Evolutionary conservation across 2,113 vertebrate genomes (phyloP).

Genomic region (Zosterops hypoxanthus): DNA sequence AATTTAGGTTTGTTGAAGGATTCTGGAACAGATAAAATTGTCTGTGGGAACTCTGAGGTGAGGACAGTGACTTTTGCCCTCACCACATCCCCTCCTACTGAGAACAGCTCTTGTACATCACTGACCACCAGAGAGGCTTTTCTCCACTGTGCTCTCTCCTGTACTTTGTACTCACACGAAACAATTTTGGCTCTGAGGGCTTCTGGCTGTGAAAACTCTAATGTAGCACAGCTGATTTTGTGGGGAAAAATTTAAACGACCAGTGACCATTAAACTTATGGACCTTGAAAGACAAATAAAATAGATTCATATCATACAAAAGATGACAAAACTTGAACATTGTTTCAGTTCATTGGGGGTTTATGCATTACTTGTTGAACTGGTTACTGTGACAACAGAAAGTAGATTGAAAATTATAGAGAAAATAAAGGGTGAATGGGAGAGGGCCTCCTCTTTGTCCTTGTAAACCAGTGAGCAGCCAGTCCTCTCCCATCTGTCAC

Average conservation of each 20-base stretch:
- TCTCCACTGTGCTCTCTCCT: background rate
- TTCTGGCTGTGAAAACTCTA: background rate
- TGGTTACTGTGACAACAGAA: background rate
- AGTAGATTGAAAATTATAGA: background rate
- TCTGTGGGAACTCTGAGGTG: background rate
- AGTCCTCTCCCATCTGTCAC: background rate
- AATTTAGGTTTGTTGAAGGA: background rate
- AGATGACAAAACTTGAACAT: background rate
- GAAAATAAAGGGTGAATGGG: background rate
- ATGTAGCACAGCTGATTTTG: background rate
- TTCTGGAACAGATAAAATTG: background rate
- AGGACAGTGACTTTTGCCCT: background rate
- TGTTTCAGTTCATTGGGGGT: background rate
- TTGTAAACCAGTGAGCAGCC: background rate
- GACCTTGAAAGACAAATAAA: constrained; percentile 32
- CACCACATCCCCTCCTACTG: background rate
- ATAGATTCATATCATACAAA: background rate
- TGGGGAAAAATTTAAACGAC: background rate
- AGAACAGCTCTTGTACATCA: background rate
- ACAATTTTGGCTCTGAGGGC: background rate
- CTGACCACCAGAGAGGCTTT: background rate
- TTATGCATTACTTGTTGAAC: background rate
- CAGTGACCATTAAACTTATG: background rate
- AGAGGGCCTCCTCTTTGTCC: background rate
- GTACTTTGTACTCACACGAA: background rate